Percentiles rank a stretch among this genome's conserved stretches.
Conservation (phyloP, 2,888 invertebrate species). For the Andrena bicolor region DNA sequence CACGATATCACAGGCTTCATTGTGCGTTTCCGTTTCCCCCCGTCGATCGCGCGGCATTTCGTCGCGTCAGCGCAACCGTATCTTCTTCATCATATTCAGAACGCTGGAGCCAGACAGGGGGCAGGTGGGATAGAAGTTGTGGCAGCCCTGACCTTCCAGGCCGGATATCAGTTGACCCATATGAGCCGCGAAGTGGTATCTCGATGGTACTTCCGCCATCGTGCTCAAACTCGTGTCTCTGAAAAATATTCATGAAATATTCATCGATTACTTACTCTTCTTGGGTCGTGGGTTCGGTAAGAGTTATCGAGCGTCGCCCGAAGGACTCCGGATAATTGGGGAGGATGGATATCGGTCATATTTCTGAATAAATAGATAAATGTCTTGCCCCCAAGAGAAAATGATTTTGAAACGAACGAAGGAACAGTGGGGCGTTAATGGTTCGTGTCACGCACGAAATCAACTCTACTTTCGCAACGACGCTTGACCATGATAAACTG, state of each 20-base stretch:
- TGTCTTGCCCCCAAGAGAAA: neutral
- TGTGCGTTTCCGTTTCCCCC: conserved; percentile 21
- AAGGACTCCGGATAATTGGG: too few species aligned
- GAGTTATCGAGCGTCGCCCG: too few species aligned
- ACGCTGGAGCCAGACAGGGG: conserved; percentile 88
- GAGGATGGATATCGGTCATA: too few species aligned
- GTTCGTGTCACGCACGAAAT: conserved; percentile 26
- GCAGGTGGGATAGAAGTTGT: conserved; percentile 89
- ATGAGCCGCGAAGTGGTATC: conserved; percentile 89
- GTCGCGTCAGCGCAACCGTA: conserved; percentile 81
- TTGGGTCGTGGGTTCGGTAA: too few species aligned
- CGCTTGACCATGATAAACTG: conserved; percentile 62
- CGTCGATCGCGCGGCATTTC: conserved; percentile 1
- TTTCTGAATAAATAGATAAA: too few species aligned
- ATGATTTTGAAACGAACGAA: conserved; percentile 22
- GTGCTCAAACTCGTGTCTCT: conserved; percentile 89
- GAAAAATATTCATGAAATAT: conserved; percentile 63
- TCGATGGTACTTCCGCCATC: conserved; percentile 88
- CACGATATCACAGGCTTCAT: conserved; percentile 71
- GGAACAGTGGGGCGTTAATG: conserved; percentile 13
- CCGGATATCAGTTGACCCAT: conserved; percentile 90
- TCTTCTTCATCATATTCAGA: conserved; percentile 88
- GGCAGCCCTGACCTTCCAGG: conserved; percentile 89
- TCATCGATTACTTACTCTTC: conserved; percentile 20
- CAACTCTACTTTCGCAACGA: conserved; percentile 44